These are phyloP conservation scores for Pedionomus torquatus DNA, from an alignment of 2,113 vertebrate species.

Conservation along the genomic window DNA sequence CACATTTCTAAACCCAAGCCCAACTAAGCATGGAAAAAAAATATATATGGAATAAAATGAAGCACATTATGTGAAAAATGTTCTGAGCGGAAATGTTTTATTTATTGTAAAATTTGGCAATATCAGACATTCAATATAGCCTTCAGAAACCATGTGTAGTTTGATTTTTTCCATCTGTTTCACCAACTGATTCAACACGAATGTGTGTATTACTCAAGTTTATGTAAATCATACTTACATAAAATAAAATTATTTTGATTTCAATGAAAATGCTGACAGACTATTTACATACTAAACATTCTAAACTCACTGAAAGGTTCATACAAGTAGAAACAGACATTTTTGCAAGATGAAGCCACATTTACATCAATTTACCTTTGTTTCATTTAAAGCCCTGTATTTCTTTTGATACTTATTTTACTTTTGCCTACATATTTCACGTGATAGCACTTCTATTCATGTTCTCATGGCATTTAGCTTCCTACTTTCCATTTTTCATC, in stretches of 20 bases:
- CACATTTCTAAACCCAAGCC: not conserved
- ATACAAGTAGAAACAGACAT: not conserved
- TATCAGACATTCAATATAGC: not conserved
- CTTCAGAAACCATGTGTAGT: not conserved
- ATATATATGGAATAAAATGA: not conserved
- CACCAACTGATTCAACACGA: not conserved
- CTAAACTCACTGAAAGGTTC: not conserved
- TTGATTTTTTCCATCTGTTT: not conserved
- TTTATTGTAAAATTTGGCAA: not conserved
- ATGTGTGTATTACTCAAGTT: not conserved
- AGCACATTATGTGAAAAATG: not conserved
- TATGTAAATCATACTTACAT: not conserved
- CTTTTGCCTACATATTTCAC: not conserved
- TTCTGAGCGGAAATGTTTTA: not conserved
- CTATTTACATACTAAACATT: not conserved
- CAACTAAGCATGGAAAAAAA: not conserved
- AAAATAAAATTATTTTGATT: not conserved
- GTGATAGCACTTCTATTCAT: not conserved
- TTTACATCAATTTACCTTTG: not conserved
- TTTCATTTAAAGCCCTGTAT: not conserved
- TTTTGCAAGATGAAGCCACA: not conserved
- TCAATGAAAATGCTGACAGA: not conserved
- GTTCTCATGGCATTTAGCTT: not conserved
- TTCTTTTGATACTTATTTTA: not conserved
- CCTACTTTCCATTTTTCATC: not conserved